phyloP scores from a whole-genome alignment of 2,113 vertebrate species.

The Phyllostomus discolor region DNA sequence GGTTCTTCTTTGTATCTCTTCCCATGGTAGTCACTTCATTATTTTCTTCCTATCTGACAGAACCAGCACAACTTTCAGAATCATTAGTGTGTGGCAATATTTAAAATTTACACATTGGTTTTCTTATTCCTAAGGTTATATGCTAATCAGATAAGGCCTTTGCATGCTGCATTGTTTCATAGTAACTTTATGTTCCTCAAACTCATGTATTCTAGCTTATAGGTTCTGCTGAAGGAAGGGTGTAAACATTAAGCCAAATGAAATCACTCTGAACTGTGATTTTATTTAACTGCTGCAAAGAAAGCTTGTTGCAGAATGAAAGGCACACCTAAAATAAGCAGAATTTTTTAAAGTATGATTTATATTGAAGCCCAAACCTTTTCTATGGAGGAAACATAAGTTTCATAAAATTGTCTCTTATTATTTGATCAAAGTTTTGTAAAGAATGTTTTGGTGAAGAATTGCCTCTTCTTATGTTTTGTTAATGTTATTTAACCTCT shows the following conservation, averaged over 20 bases:
- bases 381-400: background rate
- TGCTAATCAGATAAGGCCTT: background rate
- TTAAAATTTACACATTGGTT: background rate
- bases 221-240: background rate
- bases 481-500: background rate
- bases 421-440: background rate
- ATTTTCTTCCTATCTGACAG: background rate
- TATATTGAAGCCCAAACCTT: background rate
- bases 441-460: background rate
- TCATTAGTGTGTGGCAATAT: background rate
- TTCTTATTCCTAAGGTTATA: background rate
- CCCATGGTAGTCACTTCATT: background rate
- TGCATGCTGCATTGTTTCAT: background rate
- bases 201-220: background rate
- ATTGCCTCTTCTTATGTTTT: background rate
- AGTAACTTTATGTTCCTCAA: background rate
- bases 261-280: background rate
- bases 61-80: background rate
- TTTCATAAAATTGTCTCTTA: constrained; percentile 26
- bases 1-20: background rate
- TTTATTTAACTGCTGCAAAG: background rate
- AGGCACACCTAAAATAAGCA: background rate
- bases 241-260: background rate
- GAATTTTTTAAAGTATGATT: background rate
- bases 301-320: background rate